Evolutionary conservation across 2,797 vertebrate genomes (phyloP), one percentile per base, ranked within the genome.

Genomic region (Acanthopagrus latus): DNA sequence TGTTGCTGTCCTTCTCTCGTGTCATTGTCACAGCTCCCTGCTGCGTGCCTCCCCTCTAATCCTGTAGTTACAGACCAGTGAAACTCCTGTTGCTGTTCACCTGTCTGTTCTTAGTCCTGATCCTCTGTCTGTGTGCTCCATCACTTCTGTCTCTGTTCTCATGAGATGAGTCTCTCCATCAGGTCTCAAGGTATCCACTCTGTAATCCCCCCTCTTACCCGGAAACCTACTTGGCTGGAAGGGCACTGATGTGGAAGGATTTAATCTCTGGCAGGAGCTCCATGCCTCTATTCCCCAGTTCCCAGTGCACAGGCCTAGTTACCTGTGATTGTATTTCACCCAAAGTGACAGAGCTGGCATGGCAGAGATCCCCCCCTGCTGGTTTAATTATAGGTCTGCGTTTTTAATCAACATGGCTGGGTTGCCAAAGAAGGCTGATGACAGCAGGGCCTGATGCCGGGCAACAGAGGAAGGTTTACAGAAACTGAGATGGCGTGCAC

Each of bases 371-470:
- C 64, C 80, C 74, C 79, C 78, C 84, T 74, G 75, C 78, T 83
- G 82, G 84, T 88, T 87, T 93, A 92, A 92, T 92, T 87, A 92
- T 89, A 92, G 87, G 78, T 71, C 86, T 69, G 73, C 23, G 5
- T 86, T 86, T 71, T 52, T 50, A 87, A 68, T 94, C 86, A 90
- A 79, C 86, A 85, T 80, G 69, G 75, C 74, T 41, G 23, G 47
- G 85, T 60, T 58, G 80, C 65, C 79, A 86, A 71, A 82, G 67
- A 85, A 60, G 71, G 71, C 64, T 70, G 83, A 55, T 88, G 90
- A 92, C 91, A 91, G 89, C 55, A 43, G 66, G 56, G 29, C 51
- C 52, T 76, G 76, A 82, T 78, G 65, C 71, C 20, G 20, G 69
- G 78, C 77, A 68, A 57, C 67, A 75, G 74, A 79, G 64, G 33